These are phyloP conservation scores for Leucopsar rothschildi DNA, from an alignment of 2,113 vertebrate species.

Conservation along the genomic window DNA sequence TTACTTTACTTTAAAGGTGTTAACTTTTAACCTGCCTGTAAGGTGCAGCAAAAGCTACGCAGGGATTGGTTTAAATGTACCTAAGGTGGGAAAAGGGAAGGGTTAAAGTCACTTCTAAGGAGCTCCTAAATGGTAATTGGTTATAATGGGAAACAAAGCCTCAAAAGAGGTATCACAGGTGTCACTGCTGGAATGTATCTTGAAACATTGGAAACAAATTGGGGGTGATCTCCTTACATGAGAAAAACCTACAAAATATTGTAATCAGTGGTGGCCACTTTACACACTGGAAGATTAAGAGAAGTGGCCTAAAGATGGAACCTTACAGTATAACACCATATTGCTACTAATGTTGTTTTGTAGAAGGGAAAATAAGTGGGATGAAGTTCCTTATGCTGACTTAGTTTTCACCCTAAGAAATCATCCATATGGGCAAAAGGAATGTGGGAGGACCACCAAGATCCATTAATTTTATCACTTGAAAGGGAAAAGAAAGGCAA, in stretches of 20 bases:
- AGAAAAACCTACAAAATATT: not conserved
- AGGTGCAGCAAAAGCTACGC: not conserved
- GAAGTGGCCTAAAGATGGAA: not conserved
- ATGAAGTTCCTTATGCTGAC: not conserved
- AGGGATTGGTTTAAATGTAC: not conserved
- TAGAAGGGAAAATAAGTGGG: not conserved
- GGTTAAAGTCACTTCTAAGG: not conserved
- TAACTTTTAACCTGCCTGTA: not conserved
- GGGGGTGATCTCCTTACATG: not conserved
- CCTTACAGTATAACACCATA: not conserved
- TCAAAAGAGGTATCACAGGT: not conserved
- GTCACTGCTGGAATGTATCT: not conserved
- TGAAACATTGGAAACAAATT: not conserved
- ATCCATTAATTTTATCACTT: not conserved
- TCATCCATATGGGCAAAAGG: not conserved
- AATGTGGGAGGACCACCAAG: not conserved
- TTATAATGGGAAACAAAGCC: not conserved
- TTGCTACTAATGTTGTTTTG: not conserved
- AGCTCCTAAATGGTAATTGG: not conserved
- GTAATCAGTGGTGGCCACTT: not conserved
- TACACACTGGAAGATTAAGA: not conserved
- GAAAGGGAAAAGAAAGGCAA: not conserved
- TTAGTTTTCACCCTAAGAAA: not conserved
- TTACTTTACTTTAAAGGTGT: not conserved
- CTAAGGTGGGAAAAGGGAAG: not conserved